Evolutionary conservation across 2,113 vertebrate species (phyloP).

Genomic region (Rhea americana): DNA sequence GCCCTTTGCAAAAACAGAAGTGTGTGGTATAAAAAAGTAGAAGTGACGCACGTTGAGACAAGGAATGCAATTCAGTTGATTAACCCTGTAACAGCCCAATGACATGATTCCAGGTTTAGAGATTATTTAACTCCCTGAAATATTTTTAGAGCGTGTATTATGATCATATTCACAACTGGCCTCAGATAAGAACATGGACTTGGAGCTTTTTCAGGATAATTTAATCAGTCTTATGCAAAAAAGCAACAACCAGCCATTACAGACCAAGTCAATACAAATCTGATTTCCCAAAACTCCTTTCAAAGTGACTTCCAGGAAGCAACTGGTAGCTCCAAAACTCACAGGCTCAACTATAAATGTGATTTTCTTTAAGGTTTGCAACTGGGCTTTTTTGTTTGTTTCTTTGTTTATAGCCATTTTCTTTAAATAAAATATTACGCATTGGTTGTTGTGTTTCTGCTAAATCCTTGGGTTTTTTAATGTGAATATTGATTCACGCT

Average conservation of each 20-base stretch:
- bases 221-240: slow-evolving; percentile 64
- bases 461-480: slow-evolving; percentile 12
- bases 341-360: slow-evolving; percentile 26
- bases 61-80: slow-evolving; percentile 26
- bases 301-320: slow-evolving; percentile 65
- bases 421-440: slow-evolving; percentile 16
- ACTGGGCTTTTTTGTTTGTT: not conserved
- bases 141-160: slow-evolving; percentile 25
- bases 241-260: slow-evolving; percentile 48
- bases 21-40: not conserved
- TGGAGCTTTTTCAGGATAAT: slow-evolving; percentile 58
- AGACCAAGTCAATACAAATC: slow-evolving; percentile 64
- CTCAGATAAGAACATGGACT: slow-evolving; percentile 44
- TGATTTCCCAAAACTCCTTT: slow-evolving; percentile 71
- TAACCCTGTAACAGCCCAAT: not conserved
- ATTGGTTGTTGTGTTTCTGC: not conserved
- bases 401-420: not conserved
- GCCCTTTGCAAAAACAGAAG: not conserved
- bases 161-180: slow-evolving; percentile 45
- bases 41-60: not conserved
- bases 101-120: not conserved
- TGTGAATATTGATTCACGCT: not conserved
- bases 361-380: slow-evolving; percentile 51
- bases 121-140: slow-evolving; percentile 54
- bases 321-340: slow-evolving; percentile 40